Base-by-base conservation (phyloP, 2,888 invertebrate species). In the Drosophila nigricruria region DNA sequence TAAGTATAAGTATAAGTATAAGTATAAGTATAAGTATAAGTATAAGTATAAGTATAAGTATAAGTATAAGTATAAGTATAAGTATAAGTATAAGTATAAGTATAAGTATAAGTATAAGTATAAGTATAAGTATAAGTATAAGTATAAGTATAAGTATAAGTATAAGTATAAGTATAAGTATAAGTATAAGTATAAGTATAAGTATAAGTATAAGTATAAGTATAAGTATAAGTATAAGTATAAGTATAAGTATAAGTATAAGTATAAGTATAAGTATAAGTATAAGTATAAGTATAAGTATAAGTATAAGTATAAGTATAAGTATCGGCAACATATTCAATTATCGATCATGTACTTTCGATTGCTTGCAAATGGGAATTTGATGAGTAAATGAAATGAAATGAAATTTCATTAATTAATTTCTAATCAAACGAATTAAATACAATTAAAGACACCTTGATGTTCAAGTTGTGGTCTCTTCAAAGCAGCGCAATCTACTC, bases 401-500 rank as follows among this genome's bases (percentile, higher is more conserved):
- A 20, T 20, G 20, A 23, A 30, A 1, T 30, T 10, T 30, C 3
- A 30, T 30, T 10, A 30, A 3, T 30, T 30, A 9, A 30, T 30
- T 30, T n/a, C n/a, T n/a, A n/a, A n/a, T n/a, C n/a, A n/a, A n/a
- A n/a, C n/a, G n/a, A n/a, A n/a, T n/a, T n/a, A n/a, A n/a, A 27
- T 47, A 6, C 4, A 34, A 32, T 27, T n/a, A n/a, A n/a, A 45
- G 8, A 50, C 30, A 8, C 6, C n/a, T 49, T 3, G 12, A 5
- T 14, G 5, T 50, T 34, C n/a, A 16, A 16, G 20, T 16, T 34
- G 25, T 16, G 16, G 5, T 43, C 56, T 36, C 52, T 71, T 71
- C 8, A 18, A 71, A 34, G 23, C 14, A 23, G 43, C 43, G 23
- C 16, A 49, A 49, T 32, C 57, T 42, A 36, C 36, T 34, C 60